Conservation (phyloP, 2,113 vertebrate genomes). For the Limnothrissa miodon region DNA sequence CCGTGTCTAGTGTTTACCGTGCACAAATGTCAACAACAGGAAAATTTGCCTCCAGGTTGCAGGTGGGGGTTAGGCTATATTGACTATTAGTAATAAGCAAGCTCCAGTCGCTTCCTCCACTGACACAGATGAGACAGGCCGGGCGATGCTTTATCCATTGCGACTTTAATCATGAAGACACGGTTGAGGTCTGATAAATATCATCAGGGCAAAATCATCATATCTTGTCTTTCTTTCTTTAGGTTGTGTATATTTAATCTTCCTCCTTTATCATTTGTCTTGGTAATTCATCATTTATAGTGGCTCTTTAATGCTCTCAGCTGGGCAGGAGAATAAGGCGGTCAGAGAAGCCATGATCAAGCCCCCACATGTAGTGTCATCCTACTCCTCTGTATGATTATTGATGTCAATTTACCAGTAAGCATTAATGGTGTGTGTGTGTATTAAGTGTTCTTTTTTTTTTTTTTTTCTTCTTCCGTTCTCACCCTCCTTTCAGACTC, state of each 20-base stretch:
- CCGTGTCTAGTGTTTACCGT: background rate
- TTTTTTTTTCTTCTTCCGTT: background rate
- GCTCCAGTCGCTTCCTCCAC: background rate
- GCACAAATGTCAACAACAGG: background rate
- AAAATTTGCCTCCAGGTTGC: background rate
- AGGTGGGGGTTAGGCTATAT: background rate
- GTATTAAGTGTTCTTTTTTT: background rate
- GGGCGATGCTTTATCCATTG: background rate
- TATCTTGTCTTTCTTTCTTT: background rate
- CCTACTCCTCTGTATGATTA: background rate
- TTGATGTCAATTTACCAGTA: background rate
- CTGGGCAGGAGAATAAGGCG: background rate
- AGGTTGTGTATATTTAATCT: background rate
- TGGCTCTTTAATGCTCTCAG: background rate
- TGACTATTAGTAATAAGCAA: background rate
- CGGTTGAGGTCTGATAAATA: no score
- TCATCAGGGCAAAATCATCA: background rate
- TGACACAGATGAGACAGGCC: background rate
- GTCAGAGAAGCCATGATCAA: background rate
- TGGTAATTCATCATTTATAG: background rate
- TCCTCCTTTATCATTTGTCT: background rate
- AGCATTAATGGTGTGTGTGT: background rate
- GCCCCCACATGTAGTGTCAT: background rate
- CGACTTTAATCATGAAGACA: background rate
- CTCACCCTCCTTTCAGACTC: constrained; percentile 77